Percentiles rank a stretch among this genome's conserved stretches.
Evolutionary conservation across 2,797 vertebrate species (phyloP).

Genomic region (Malurus leucopterus): DNA sequence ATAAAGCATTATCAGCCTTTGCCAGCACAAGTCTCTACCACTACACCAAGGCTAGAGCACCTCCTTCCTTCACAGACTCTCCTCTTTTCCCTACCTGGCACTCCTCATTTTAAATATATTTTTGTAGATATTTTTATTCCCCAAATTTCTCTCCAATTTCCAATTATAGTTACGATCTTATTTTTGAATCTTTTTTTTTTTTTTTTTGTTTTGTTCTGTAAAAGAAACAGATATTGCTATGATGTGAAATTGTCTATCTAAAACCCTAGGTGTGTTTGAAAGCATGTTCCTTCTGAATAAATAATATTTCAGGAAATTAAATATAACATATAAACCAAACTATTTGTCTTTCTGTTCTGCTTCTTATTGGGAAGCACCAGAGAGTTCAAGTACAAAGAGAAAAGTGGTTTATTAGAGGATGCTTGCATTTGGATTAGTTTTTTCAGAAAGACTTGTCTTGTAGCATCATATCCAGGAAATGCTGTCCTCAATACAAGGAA

Average conservation of each 20-base stretch:
- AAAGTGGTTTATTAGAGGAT: neutral
- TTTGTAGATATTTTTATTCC: neutral
- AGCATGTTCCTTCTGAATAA: slow-evolving; percentile 12
- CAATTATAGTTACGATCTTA: neutral
- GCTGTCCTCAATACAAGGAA: neutral
- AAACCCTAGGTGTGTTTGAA: neutral
- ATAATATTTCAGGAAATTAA: slow-evolving; percentile 15
- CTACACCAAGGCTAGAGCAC: neutral
- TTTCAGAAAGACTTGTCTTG: neutral
- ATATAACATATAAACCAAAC: neutral
- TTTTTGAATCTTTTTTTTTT: neutral
- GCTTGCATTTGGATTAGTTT: neutral
- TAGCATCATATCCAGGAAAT: neutral
- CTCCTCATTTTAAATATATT: neutral
- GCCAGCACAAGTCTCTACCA: neutral
- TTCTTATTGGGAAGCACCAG: neutral
- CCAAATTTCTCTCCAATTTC: neutral
- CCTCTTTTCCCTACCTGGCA: neutral
- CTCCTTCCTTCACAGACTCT: neutral
- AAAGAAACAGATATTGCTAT: slow-evolving; percentile 19
- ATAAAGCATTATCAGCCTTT: neutral
- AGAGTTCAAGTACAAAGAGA: neutral
- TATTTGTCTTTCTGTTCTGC: neutral
- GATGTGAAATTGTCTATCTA: neutral
- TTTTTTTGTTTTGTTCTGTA: neutral